Evolutionary conservation across 2,888 invertebrate species (phyloP).

Genomic region (Diarsia brunnea): DNA sequence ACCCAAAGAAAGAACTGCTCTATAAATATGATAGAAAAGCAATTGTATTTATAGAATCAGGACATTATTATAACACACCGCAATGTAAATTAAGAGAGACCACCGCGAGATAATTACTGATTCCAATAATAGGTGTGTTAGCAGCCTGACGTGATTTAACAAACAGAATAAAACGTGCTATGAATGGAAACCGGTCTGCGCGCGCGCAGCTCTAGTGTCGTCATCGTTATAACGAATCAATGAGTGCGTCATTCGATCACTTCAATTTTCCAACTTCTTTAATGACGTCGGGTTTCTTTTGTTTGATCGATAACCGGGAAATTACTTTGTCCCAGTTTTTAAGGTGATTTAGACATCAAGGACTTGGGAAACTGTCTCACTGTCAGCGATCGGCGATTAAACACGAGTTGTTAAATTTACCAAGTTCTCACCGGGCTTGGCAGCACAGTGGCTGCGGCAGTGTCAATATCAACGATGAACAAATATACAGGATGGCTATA

Average conservation of each 20-base stretch:
- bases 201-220: constrained; percentile 54
- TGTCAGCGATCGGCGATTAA: neutral
- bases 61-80: constrained; percentile 12
- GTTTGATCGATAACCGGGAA: constrained; percentile 45
- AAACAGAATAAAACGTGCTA: constrained; percentile 55
- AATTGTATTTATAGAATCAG: neutral
- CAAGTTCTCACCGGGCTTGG: neutral
- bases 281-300: constrained; percentile 65
- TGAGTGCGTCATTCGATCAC: constrained; percentile 57
- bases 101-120: constrained; percentile 45
- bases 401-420: neutral
- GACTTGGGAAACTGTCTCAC: constrained; percentile 2
- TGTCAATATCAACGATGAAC: neutral
- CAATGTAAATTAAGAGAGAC: constrained; percentile 36
- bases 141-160: constrained; percentile 47
- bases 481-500: too few relatives aligned
- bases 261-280: constrained; percentile 67
- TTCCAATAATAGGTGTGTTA: constrained; percentile 54
- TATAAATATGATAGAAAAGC: neutral
- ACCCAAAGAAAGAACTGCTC: neutral
- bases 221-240: constrained; percentile 64
- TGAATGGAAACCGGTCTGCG: constrained; percentile 71
- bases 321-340: constrained; percentile 47
- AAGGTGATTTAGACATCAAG: constrained; percentile 35
- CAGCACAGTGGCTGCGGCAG: neutral